phyloP scores from a whole-genome alignment of 2,888 invertebrate species.

The Phengaris arion region DNA sequence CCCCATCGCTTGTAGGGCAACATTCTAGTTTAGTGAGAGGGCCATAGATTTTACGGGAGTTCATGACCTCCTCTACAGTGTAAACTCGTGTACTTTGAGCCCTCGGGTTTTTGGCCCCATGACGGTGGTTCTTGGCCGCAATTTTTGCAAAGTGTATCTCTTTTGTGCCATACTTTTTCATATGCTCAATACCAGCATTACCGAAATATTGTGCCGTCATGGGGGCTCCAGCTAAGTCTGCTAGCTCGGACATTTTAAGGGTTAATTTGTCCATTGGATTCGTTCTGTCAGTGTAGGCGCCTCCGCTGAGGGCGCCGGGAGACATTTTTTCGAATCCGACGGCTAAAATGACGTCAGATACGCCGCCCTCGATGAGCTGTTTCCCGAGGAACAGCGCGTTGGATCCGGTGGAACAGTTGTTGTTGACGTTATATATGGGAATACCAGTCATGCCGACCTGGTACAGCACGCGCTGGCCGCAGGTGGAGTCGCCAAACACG shows the following conservation, averaged over 20 bases:
- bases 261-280: conserved; percentile 95
- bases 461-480: conserved; percentile 96
- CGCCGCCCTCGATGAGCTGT: conserved; percentile 93
- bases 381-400: conserved; percentile 94
- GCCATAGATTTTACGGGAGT: conserved; percentile 92
- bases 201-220: conserved; percentile 97
- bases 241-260: conserved; percentile 89
- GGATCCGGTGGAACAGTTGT: conserved; percentile 98
- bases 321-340: conserved; percentile 99
- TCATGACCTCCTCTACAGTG: conserved; percentile 92
- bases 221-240: conserved; percentile 90
- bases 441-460: conserved; percentile 97
- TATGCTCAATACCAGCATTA: conserved; percentile 97
- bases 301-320: conserved; percentile 88
- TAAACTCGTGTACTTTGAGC: conserved; percentile 97
- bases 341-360: conserved; percentile 92
- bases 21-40: conserved; percentile 98
- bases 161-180: conserved; percentile 96
- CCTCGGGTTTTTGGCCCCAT: conserved; percentile 97
- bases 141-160: conserved; percentile 97
- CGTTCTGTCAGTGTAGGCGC: conserved; percentile 89
- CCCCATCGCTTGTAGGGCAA: conserved; percentile 99
- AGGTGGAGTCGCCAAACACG: conserved; percentile 97
- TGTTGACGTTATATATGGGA: conserved; percentile 98
- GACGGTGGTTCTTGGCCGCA: conserved; percentile 98